Base-by-base conservation (phyloP, 2,888 invertebrate genomes). In the Ptilodon capucinus region DNA sequence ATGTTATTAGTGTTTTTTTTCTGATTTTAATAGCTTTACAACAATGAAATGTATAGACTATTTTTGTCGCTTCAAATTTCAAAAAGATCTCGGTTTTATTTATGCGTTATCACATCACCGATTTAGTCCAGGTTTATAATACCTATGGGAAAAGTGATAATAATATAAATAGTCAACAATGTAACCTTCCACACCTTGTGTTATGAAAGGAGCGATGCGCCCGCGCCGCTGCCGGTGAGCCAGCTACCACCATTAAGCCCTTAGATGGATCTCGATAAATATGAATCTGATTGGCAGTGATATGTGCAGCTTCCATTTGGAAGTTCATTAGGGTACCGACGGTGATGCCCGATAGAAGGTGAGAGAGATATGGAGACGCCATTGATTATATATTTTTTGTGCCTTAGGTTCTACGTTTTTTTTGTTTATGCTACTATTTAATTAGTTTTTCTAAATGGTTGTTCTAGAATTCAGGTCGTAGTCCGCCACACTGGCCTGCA, bases 231-330 rank as follows among this genome's bases (percentile, higher is more conserved):
- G 63, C 73, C 77, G 53, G 51, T 65, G 44, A 46, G 41, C 44
- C 42, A 43, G 66, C 66, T 75, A 77, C 82, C 59, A 76, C 79
- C 82, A 88, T 88, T 88, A 88, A 77, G 68, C 61, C 77, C 74
- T 77, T 81, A 79, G 84, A 86, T 87, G 80, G 66, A 23, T 65
- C 68, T 76, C 73, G 86, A 87, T 89, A 87, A 79, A 79, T 79
- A 73, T 67, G 72, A 76, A 81, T 79, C 83, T 88, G 87, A 91
- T 89, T 89, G 89, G 87, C 86, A 84, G 82, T 82, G 87, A 89
- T 87, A 86, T 63, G 75, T 67, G 63, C 79, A 76, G 88, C 89
- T 90, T 84, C 89, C 86, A 89, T 88, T 88, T 87, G 80, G 80
- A 77, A 83, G 86, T 88, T 90, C 88, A 87, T 89, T 87, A 89